These are phyloP conservation scores for Galeopterus variegatus DNA, from an alignment of 2,113 vertebrate genomes.

Conservation along the genomic window DNA sequence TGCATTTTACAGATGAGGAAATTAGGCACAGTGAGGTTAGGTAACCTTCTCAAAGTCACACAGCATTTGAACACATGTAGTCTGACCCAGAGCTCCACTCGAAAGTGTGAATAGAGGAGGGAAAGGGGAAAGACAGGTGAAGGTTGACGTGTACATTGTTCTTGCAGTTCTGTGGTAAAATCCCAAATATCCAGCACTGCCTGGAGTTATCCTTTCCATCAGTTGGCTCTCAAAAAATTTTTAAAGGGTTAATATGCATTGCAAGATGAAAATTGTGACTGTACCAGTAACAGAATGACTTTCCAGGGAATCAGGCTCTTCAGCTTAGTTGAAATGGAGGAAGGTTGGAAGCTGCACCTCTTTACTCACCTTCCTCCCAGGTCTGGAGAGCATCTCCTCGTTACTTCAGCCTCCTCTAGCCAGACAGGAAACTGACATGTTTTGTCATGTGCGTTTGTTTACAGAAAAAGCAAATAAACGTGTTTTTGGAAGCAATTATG, in stretches of 20 bases:
- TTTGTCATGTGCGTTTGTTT: conserved; percentile 42
- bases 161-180: background rate
- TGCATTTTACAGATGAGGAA: background rate
- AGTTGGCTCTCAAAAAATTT: background rate
- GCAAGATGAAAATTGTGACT: background rate
- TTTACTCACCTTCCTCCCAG: no score
- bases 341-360: background rate
- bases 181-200: background rate
- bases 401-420: background rate
- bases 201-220: background rate
- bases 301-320: background rate
- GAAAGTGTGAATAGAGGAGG: background rate
- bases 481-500: background rate
- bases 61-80: background rate
- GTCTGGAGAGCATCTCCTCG: background rate
- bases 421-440: background rate
- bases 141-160: background rate
- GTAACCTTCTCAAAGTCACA: background rate
- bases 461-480: background rate
- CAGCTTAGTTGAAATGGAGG: background rate
- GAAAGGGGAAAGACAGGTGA: background rate
- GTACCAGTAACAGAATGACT: background rate
- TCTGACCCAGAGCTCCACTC: background rate
- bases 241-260: background rate
- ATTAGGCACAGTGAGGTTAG: background rate